phyloP scores from a whole-genome alignment of 2,797 vertebrate genomes.

The Sebastes aleutianus region DNA sequence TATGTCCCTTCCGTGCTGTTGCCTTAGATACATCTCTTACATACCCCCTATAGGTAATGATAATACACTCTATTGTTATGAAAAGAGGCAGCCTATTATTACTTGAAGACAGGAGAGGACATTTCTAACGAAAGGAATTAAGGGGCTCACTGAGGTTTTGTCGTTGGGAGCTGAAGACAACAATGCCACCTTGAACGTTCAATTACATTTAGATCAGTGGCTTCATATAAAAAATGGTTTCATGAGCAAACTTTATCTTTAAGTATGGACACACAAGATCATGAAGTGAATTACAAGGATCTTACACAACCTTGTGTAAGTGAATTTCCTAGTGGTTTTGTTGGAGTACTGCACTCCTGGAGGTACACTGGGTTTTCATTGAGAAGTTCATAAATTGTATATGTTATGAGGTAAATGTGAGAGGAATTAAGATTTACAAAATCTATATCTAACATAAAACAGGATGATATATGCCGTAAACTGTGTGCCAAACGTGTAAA shows the following conservation, averaged over 20 bases:
- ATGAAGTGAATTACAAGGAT: neutral
- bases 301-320: neutral
- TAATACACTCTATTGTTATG: conserved; percentile 52
- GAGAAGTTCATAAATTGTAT: neutral
- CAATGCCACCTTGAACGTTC: conserved; percentile 22
- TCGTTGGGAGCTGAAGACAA: conserved; percentile 11
- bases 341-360: neutral
- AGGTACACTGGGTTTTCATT: neutral
- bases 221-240: neutral
- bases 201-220: conserved; percentile 29
- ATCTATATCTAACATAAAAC: neutral
- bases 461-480: neutral
- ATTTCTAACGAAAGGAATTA: conserved; percentile 31
- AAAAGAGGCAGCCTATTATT: conserved; percentile 53
- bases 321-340: neutral
- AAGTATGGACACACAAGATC: neutral
- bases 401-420: neutral
- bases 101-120: conserved; percentile 27
- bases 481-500: neutral
- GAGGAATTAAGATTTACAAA: neutral
- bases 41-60: conserved; percentile 45
- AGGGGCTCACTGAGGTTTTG: conserved; percentile 8
- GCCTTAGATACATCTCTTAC: conserved; percentile 40
- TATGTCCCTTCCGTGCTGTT: conserved; percentile 1
- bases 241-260: neutral